Conservation (phyloP, 2,113 vertebrate genomes). For the Perccottus glenii region DNA sequence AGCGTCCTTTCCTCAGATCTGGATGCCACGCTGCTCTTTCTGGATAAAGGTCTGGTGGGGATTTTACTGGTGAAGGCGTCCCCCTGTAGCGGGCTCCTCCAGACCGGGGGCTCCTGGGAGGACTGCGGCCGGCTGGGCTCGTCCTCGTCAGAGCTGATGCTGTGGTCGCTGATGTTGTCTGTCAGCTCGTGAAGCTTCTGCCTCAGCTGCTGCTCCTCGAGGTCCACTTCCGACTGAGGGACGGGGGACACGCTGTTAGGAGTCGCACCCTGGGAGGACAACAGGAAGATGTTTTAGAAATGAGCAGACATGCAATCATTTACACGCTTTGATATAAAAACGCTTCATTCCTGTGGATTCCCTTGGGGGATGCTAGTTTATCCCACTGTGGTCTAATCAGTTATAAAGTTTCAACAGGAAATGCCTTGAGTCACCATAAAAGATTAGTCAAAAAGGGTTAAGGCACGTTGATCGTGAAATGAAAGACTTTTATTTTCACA, state of each 20-base stretch:
- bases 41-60: constrained; percentile 57
- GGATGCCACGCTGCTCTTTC: constrained; percentile 19
- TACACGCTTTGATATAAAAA: too few species aligned
- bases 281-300: constrained; percentile 4
- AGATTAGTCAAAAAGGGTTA: too few species aligned
- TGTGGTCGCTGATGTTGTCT: constrained; percentile 85
- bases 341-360: too few species aligned
- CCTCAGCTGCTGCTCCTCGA: constrained; percentile 83
- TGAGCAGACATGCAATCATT: background rate
- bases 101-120: constrained; percentile 29
- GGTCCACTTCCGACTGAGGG: constrained; percentile 57
- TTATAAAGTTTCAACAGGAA: too few species aligned
- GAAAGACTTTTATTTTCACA: too few species aligned
- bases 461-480: too few species aligned
- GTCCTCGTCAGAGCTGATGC: constrained; percentile 85
- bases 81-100: constrained; percentile 25
- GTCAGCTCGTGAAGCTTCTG: constrained; percentile 85
- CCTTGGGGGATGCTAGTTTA: too few species aligned
- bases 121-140: constrained; percentile 40
- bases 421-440: too few species aligned
- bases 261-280: constrained; percentile 23
- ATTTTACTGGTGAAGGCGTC: constrained; percentile 30
- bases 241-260: constrained; percentile 66
- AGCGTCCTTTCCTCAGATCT: constrained; percentile 25
- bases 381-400: too few species aligned